Evolutionary conservation across 37 sponge, comb jelly and placozoan genomes (phyloP).

Genomic region (Mnemiopsis leidyi): DNA sequence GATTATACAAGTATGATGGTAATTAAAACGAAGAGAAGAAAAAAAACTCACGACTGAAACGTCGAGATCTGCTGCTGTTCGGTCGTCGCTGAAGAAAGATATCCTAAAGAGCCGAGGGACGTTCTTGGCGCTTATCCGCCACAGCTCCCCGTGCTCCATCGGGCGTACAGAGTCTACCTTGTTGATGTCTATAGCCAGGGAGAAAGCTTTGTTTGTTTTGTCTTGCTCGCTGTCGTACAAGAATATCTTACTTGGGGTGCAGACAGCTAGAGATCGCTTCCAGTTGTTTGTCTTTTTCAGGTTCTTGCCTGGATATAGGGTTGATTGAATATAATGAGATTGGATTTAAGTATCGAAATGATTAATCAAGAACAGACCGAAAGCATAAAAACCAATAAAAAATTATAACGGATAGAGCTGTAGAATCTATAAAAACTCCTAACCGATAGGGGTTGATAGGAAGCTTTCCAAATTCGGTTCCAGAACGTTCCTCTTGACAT

Average conservation of each 20-base stretch:
- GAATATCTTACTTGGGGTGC: conserved; percentile 4
- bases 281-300: conserved; percentile 50
- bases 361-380: no score
- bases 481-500: neutral
- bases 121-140: conserved; percentile 46
- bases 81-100: conserved; percentile 32
- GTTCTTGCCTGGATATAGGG: conserved; percentile 62
- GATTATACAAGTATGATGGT: neutral
- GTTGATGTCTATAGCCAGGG: conserved; percentile 29
- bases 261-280: conserved; percentile 42
- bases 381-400: no score
- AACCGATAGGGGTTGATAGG: conserved; percentile 28
- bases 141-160: conserved; percentile 42
- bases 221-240: conserved; percentile 54
- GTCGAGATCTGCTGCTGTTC: conserved; percentile 23
- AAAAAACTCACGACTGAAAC: conserved; percentile 41
- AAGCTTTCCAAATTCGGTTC: neutral
- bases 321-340: no score
- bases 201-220: neutral
- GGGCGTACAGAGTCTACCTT: neutral
- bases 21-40: neutral
- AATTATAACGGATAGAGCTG: no score
- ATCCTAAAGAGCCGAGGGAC: conserved; percentile 61
- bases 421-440: no score
- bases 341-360: no score